Conservation (phyloP, 2,888 invertebrate species). For the Temnothorax ravouxi region DNA sequence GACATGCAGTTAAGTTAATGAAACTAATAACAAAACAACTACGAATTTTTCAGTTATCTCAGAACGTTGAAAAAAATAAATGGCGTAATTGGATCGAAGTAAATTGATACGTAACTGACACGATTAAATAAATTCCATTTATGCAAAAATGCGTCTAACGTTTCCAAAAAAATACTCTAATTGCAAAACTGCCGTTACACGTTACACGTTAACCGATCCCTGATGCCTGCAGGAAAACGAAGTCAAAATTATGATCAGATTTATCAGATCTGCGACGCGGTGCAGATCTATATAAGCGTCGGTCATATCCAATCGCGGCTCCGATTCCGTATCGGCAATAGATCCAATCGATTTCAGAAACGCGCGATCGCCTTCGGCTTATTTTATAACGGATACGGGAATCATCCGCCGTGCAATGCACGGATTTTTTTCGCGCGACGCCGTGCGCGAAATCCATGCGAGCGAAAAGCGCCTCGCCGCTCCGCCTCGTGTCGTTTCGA, state of each 20-base stretch:
- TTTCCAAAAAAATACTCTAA: background rate
- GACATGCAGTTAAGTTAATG: background rate
- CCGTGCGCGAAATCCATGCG: background rate
- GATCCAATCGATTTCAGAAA: constrained; percentile 16
- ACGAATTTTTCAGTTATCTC: background rate
- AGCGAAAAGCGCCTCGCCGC: background rate
- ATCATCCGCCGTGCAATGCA: background rate
- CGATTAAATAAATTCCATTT: background rate
- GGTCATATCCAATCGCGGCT: background rate
- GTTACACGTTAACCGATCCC: background rate
- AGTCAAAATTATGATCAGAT: background rate
- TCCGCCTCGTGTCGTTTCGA: background rate
- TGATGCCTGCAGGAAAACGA: background rate
- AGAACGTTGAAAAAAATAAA: background rate
- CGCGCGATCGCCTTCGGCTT: constrained; percentile 3
- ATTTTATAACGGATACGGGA: background rate
- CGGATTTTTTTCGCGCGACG: background rate
- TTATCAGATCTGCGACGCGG: constrained; percentile 7
- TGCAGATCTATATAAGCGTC: background rate
- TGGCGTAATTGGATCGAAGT: background rate
- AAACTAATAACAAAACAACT: background rate
- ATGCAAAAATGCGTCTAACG: background rate
- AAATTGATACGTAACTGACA: background rate
- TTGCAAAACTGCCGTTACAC: background rate
- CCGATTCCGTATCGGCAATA: background rate